Conservation (phyloP, 2,888 invertebrate species). For the Eupeodes luniger region DNA sequence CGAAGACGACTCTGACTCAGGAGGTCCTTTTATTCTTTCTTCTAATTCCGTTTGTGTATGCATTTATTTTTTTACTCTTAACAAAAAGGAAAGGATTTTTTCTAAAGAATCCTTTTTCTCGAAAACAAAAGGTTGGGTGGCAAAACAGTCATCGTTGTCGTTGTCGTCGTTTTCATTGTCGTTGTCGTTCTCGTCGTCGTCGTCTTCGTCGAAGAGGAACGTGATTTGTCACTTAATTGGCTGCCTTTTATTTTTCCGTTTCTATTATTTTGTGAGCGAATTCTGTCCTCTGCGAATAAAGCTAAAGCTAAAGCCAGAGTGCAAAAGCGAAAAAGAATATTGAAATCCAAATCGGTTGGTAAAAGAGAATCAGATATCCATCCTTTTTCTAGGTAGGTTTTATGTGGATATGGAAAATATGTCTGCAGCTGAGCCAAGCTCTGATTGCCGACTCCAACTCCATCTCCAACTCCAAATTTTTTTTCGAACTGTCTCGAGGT, state of each 20-base stretch:
- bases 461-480: not conserved
- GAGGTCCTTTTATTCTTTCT: conserved; percentile 19
- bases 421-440: conserved; percentile 24
- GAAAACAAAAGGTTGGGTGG: conserved; percentile 38
- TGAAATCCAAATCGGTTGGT: conserved; percentile 18
- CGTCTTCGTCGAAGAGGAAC: conserved; percentile 51
- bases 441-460: not conserved
- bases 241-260: conserved; percentile 65
- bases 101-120: conserved; percentile 22
- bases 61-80: conserved; percentile 12
- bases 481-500: conserved; percentile 43
- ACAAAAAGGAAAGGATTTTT: conserved; percentile 9
- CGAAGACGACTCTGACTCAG: not conserved
- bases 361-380: not conserved
- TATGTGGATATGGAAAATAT: not conserved
- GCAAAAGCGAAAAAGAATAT: conserved; percentile 24
- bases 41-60: conserved; percentile 54
- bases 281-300: not conserved
- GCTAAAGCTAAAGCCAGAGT: not conserved
- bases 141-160: conserved; percentile 16
- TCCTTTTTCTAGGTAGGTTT: not conserved
- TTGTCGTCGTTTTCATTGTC: not conserved
- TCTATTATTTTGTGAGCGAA: conserved; percentile 27
- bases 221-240: conserved; percentile 76
- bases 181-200: conserved; percentile 1